Conservation (phyloP, 2,888 invertebrate species). For the Chalcis sispes region DNA sequence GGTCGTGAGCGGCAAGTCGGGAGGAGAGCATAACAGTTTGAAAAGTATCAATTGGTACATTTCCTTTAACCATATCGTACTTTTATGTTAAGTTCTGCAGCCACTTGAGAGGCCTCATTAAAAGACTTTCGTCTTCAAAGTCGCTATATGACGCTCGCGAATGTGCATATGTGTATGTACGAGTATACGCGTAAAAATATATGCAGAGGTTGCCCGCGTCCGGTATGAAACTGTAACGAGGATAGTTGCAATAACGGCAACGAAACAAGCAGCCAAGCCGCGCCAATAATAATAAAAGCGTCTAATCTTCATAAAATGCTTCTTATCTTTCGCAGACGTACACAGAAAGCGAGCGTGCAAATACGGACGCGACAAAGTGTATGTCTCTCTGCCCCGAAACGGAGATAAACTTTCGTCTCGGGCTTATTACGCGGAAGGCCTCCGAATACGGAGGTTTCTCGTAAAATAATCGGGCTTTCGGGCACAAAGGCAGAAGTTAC, state of each 20-base stretch:
- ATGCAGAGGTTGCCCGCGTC: not conserved
- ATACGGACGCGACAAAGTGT: too few species aligned
- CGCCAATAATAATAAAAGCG: slow-evolving; percentile 65
- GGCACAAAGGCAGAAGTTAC: slow-evolving; percentile 33
- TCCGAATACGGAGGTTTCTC: too few species aligned
- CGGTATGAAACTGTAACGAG: slow-evolving; percentile 29
- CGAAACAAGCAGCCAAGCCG: slow-evolving; percentile 38
- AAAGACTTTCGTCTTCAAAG: slow-evolving; percentile 39
- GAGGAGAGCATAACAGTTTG: slow-evolving; percentile 29
- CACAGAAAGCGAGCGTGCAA: too few species aligned
- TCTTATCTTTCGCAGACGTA: slow-evolving; percentile 49
- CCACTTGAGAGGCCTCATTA: slow-evolving; percentile 37
- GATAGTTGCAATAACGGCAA: slow-evolving; percentile 54
- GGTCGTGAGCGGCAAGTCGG: too few species aligned
- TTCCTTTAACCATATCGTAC: slow-evolving; percentile 12
- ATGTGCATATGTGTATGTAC: too few species aligned
- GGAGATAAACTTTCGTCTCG: too few species aligned
- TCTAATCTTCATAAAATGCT: slow-evolving; percentile 65
- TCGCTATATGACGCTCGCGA: not conserved
- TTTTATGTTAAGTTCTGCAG: not conserved
- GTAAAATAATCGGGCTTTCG: not conserved
- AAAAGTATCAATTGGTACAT: slow-evolving; percentile 36
- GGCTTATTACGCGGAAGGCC: too few species aligned
- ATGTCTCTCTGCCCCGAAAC: too few species aligned
- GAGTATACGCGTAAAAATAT: slow-evolving; percentile 6